These are phyloP conservation scores for Clistopyga incitator DNA, from an alignment of 2,888 invertebrate genomes.

Conservation along the genomic window DNA sequence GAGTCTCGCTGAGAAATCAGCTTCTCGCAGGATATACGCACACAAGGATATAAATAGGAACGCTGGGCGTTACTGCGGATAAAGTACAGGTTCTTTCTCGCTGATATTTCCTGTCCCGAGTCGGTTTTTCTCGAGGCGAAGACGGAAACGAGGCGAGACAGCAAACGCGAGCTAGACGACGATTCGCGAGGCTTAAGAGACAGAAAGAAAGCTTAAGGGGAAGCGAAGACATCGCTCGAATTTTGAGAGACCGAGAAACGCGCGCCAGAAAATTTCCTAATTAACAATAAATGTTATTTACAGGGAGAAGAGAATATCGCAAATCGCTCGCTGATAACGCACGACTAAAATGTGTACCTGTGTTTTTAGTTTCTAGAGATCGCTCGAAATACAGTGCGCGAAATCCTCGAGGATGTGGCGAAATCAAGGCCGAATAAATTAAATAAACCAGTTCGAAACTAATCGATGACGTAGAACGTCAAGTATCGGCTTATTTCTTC, in stretches of 20 bases:
- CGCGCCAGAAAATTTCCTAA: constrained; percentile 26
- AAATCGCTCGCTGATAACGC: constrained; percentile 14
- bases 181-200: constrained; percentile 4
- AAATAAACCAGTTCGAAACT: constrained; percentile 60
- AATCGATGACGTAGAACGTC: constrained; percentile 40
- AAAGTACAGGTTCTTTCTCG: constrained; percentile 46
- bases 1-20: constrained; percentile 14
- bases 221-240: constrained; percentile 2
- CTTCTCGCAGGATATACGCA: constrained; percentile 17
- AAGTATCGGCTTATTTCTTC: neutral
- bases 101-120: constrained; percentile 47
- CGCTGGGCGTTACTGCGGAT: constrained; percentile 46
- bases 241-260: constrained; percentile 4
- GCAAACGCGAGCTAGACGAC: neutral
- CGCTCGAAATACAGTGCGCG: constrained; percentile 17
- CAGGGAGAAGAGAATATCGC: neutral
- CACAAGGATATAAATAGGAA: constrained; percentile 52
- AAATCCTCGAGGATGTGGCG: constrained; percentile 49
- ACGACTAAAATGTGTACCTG: neutral
- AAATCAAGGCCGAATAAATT: constrained; percentile 64
- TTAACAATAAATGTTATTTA: constrained; percentile 34
- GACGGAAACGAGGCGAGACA: neutral
- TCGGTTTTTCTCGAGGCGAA: neutral
- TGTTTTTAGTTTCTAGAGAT: neutral
- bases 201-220: constrained; percentile 37